Conservation (phyloP, 2,113 vertebrate genomes). For the Gopherus evgoodei region DNA sequence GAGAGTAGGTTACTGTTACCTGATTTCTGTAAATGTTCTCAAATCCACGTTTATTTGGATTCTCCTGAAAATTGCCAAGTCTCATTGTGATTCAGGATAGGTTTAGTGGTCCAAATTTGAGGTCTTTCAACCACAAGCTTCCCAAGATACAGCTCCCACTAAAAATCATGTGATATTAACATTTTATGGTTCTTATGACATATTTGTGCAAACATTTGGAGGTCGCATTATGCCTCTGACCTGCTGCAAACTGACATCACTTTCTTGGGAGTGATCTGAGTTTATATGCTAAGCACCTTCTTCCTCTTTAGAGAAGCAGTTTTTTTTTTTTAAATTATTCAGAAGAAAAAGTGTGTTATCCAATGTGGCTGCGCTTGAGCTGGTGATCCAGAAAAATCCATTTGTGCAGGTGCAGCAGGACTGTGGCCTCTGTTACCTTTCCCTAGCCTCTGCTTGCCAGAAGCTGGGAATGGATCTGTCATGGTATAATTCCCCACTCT, state of each 20-base stretch:
- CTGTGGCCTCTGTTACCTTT: not conserved
- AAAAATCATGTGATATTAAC: not conserved
- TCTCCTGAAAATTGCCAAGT: not conserved
- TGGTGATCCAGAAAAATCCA: not conserved
- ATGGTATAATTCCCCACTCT: no score
- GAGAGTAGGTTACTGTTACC: not conserved
- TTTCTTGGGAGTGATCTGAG: not conserved
- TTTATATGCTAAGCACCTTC: not conserved
- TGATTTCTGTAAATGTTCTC: not conserved
- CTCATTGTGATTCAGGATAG: not conserved
- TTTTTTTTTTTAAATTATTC: not conserved
- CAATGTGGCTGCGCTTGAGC: not conserved
- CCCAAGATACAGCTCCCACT: accelerated
- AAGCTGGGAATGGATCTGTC: no score
- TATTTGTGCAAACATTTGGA: no score
- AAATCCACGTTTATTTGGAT: not conserved
- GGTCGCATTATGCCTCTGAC: not conserved
- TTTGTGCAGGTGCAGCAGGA: not conserved
- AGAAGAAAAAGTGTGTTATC: not conserved
- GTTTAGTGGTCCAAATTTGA: not conserved
- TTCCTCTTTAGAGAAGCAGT: not conserved
- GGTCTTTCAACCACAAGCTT: accelerated
- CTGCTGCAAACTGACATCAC: not conserved
- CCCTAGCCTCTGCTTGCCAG: no score
- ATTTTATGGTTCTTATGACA: no score